phyloP scores from a whole-genome alignment of 1,140 invertebrate species.

The Paramacrobiotus metropolitanus region DNA sequence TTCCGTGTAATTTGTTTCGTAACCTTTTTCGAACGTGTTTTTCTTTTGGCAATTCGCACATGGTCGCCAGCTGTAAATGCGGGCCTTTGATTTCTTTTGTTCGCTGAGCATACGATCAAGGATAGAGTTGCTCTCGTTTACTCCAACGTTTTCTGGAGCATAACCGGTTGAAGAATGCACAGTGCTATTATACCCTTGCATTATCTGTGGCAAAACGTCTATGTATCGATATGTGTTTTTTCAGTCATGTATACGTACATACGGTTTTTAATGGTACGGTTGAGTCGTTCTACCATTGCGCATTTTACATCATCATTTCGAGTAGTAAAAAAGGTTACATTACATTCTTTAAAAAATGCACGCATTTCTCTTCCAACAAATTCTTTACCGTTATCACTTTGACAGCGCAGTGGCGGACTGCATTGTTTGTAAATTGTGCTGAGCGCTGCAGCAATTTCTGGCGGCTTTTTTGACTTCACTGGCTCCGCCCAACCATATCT shows the following conservation, averaged over 20 bases:
- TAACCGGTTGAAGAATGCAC: too few relatives aligned
- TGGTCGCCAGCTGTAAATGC: too few relatives aligned
- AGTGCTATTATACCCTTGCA: too few relatives aligned
- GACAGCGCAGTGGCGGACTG: neutral
- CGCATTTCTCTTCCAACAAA: neutral
- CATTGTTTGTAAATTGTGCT: slow-evolving; percentile 10
- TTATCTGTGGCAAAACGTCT: too few relatives aligned
- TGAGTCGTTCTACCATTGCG: neutral
- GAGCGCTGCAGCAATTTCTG: slow-evolving; percentile 10
- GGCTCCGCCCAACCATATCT: slow-evolving; percentile 14
- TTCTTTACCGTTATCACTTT: neutral
- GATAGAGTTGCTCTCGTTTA: too few relatives aligned
- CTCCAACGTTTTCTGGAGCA: too few relatives aligned
- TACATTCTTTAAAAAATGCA: neutral
- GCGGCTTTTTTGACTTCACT: slow-evolving; percentile 12
- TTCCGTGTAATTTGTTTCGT: too few relatives aligned
- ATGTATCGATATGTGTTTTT: too few relatives aligned
- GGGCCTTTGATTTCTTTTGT: too few relatives aligned
- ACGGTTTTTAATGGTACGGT: neutral
- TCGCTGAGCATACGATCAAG: too few relatives aligned
- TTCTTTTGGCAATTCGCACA: too few relatives aligned
- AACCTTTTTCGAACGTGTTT: too few relatives aligned
- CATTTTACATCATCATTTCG: neutral
- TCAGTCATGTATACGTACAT: neutral
- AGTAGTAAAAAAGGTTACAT: neutral